These are phyloP conservation scores for Invenusta paracnida DNA, from an alignment of 2,888 invertebrate genomes.

Conservation along the genomic window DNA sequence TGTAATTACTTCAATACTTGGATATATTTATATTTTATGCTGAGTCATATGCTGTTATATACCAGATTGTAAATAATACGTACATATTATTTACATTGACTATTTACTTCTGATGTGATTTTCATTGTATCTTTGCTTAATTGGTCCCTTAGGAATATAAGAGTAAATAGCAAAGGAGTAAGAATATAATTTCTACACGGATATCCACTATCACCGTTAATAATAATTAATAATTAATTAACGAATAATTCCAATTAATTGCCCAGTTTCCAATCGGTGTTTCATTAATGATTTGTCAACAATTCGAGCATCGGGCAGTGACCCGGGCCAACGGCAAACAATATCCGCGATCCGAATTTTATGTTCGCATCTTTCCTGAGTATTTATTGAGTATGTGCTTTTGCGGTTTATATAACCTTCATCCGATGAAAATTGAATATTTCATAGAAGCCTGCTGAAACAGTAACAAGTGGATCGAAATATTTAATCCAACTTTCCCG, in stretches of 20 bases:
- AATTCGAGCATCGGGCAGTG: background rate
- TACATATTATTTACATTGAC: too few species aligned
- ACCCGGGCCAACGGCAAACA: background rate
- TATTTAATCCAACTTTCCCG: too few species aligned
- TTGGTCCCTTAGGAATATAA: background rate
- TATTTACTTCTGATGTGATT: background rate
- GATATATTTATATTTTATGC: too few species aligned
- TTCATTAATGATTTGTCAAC: background rate
- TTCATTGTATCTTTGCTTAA: background rate
- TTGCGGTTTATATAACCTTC: too few species aligned
- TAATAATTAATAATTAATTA: too few species aligned
- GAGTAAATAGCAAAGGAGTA: background rate
- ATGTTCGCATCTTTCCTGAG: too few species aligned
- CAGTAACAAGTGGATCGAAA: too few species aligned
- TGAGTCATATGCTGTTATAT: too few species aligned
- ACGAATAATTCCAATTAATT: background rate
- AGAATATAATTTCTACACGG: background rate
- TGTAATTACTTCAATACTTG: background rate
- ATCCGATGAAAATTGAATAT: too few species aligned
- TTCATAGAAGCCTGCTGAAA: too few species aligned
- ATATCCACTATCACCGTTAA: background rate
- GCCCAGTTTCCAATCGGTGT: background rate
- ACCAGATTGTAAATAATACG: too few species aligned
- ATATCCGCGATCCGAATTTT: background rate
- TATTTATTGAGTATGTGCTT: too few species aligned